These are phyloP conservation scores for Laupala kohalensis DNA, from an alignment of 1,140 invertebrate genomes.

Conservation along the genomic window DNA sequence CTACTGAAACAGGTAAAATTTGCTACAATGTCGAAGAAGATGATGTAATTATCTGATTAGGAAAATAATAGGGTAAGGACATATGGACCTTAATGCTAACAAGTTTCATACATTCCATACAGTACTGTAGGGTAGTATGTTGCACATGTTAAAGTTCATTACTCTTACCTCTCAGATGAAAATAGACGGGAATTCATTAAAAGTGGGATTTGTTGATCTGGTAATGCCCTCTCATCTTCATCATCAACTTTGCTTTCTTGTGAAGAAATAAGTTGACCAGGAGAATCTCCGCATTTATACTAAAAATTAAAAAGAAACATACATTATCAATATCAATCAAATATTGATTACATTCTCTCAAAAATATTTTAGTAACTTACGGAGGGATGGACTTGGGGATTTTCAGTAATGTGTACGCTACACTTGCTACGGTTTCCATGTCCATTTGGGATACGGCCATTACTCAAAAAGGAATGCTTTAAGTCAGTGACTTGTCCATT, in stretches of 20 bases:
- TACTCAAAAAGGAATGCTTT: slow-evolving; percentile 30
- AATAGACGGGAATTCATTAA: background rate
- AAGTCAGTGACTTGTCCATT: slow-evolving; percentile 32
- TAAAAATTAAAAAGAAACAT: background rate
- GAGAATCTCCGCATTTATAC: background rate
- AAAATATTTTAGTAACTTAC: background rate
- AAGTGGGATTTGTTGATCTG: background rate
- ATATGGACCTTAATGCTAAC: background rate
- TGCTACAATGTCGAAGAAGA: too few relatives aligned
- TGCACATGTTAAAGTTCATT: too few relatives aligned
- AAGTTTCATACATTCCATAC: too few relatives aligned
- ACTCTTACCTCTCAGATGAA: too few relatives aligned
- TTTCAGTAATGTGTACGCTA: slow-evolving; percentile 36
- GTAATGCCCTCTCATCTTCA: background rate
- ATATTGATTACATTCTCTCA: background rate
- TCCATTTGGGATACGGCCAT: slow-evolving; percentile 30
- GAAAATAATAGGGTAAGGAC: too few relatives aligned
- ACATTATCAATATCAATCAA: background rate
- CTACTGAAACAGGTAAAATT: too few relatives aligned
- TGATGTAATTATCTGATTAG: too few relatives aligned
- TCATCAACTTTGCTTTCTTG: background rate
- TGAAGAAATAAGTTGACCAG: background rate
- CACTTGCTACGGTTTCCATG: slow-evolving; percentile 22
- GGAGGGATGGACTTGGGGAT: slow-evolving; percentile 33
- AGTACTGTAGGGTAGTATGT: too few relatives aligned